These are phyloP conservation scores for Mormyrops attenuatus DNA, from an alignment of 2,797 vertebrate genomes.

Conservation along the genomic window DNA sequence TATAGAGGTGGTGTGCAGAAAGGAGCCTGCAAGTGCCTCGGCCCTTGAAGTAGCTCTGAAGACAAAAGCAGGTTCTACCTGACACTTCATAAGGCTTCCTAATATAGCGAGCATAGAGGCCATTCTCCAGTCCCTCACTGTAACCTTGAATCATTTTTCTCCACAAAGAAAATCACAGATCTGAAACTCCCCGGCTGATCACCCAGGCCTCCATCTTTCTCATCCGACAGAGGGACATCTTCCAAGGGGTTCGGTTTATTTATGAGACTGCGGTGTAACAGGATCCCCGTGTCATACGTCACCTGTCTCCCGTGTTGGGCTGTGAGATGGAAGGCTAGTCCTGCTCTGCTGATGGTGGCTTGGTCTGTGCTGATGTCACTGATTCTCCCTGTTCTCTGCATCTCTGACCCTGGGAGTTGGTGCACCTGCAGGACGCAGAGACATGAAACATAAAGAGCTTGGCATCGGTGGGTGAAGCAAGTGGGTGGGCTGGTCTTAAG, in stretches of 20 bases:
- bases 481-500: not conserved
- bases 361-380: not conserved
- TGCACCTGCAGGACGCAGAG: not conserved
- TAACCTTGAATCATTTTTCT: not conserved
- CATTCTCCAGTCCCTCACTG: not conserved
- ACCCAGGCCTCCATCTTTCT: not conserved
- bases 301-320: not conserved
- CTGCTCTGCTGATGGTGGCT: not conserved
- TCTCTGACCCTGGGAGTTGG: not conserved
- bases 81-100: not conserved
- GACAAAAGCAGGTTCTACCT: not conserved
- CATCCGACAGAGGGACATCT: not conserved
- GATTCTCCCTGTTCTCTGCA: not conserved
- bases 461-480: not conserved
- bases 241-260: not conserved
- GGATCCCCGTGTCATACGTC: not conserved
- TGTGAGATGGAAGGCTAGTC: not conserved
- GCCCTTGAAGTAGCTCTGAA: not conserved
- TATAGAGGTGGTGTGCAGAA: not conserved
- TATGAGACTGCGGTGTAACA: not conserved
- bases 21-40: no score
- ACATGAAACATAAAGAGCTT: not conserved
- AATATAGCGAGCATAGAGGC: not conserved
- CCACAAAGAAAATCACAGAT: not conserved
- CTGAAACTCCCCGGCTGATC: not conserved